phyloP scores from a whole-genome alignment of 2,797 vertebrate genomes.

The Crypturellus tataupa region DNA sequence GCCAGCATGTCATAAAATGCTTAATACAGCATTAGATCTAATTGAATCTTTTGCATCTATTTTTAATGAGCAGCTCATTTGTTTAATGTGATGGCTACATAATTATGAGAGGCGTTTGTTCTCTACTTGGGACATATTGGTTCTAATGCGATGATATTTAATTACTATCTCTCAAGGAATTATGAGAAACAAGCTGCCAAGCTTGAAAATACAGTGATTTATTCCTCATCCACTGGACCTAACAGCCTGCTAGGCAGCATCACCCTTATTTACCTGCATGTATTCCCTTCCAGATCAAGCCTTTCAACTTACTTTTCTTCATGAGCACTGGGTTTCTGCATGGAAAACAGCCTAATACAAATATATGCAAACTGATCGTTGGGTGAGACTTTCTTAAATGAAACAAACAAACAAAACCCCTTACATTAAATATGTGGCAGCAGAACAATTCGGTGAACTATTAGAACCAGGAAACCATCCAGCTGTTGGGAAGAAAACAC shows the following conservation, averaged over 20 bases:
- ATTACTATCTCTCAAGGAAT: slow-evolving; percentile 49
- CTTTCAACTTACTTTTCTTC: background rate
- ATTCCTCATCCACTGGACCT: background rate
- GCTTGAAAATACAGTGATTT: background rate
- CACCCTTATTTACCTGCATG: background rate
- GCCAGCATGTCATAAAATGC: slow-evolving; percentile 34
- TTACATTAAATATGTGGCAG: background rate
- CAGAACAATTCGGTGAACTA: background rate
- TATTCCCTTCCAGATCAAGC: background rate
- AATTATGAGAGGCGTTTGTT: slow-evolving; percentile 60
- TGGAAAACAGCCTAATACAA: background rate
- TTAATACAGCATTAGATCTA: slow-evolving; percentile 44
- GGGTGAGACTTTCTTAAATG: background rate
- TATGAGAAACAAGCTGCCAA: slow-evolving; percentile 4
- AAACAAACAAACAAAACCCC: background rate
- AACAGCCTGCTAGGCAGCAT: background rate
- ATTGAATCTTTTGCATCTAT: slow-evolving; percentile 70
- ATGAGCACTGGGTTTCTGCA: background rate
- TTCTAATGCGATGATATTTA: slow-evolving; percentile 64
- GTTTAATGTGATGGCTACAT: slow-evolving; percentile 68
- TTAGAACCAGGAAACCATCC: background rate
- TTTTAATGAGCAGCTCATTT: slow-evolving; percentile 73
- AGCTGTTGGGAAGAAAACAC: background rate
- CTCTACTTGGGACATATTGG: slow-evolving; percentile 50
- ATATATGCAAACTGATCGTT: background rate